A percentile compares a stretch with the other conserved stretches of the same genome.
Conservation (phyloP, 2,888 invertebrate species). For the Mesorhabditis spiculigera region DNA sequence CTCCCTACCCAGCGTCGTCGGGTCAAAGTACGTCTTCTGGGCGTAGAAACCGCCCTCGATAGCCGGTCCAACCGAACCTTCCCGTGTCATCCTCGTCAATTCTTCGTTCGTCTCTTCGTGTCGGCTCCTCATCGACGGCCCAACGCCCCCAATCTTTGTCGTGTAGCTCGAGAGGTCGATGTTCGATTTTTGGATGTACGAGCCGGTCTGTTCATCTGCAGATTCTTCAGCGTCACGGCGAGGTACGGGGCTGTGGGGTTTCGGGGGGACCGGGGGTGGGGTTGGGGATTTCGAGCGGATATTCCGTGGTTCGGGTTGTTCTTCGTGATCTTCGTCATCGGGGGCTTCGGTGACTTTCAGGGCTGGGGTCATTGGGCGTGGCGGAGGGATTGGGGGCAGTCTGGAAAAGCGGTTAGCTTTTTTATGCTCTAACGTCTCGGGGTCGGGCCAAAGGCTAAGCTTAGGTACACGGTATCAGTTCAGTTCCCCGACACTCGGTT, state of each 20-base stretch:
- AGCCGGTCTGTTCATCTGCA: background rate
- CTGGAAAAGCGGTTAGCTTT: background rate
- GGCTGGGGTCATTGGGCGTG: background rate
- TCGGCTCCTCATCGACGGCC: background rate
- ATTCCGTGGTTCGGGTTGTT: background rate
- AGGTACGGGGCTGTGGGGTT: background rate
- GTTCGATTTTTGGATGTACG: background rate
- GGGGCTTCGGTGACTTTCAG: slow-evolving; percentile 4
- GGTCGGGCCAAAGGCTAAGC: background rate
- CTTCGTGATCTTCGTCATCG: background rate
- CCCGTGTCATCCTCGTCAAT: background rate
- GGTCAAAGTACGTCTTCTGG: background rate
- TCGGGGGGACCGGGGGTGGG: background rate
- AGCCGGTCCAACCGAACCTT: background rate
- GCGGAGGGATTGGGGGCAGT: background rate
- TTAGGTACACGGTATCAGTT: too few species aligned
- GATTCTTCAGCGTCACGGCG: background rate
- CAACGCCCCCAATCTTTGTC: background rate
- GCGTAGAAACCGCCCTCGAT: slow-evolving; percentile 3
- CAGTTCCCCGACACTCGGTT: too few species aligned
- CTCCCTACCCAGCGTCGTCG: slow-evolving; percentile 17
- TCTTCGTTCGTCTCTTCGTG: too few species aligned
- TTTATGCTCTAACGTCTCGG: too few species aligned
- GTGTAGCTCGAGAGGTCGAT: background rate
- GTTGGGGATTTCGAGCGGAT: background rate